Evolutionary conservation across 2,797 vertebrate genomes (phyloP), one percentile per base, ranked within the genome.

Genomic region (Danionella dracula): DNA sequence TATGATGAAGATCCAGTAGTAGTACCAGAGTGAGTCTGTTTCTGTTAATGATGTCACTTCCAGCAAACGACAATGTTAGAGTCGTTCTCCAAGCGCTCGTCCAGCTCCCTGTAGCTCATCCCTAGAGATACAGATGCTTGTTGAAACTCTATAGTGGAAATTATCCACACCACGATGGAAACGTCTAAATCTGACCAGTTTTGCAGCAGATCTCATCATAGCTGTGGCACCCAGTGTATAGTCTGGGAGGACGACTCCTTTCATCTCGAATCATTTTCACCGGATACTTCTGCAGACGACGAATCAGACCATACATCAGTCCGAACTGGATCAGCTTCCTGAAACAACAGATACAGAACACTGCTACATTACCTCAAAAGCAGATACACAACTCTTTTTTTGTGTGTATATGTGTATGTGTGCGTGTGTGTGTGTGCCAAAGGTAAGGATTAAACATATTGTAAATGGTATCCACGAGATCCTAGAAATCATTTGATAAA

Each of bases 191-290:
- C 81, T 34, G 84, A 91, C 97, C 97, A 0, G 96, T 99, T 86
- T 99, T 99, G 82, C 97, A 99, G 89, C 97, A 99, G 83, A 99
- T 99, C 83, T 99, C 95, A 32, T 99, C 97, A 0, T 97, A 99
- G 84, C 96, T 98, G 75, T 99, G 97, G 59, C 93, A 95, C 20
- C 97, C 97, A 0, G 96, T 98, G 58, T 93, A 99, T 13, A 99
- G 92, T 9, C 93, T 90, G 11, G 95, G 94, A 0, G 90, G 92
- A 53, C 90, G 90, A 81, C 91, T 94, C 48, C 89, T 87, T 63
- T 97, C 94, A 0, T 98, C 95, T 0, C 86, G 88, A 0, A 87
- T 72, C 0, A 96, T 87, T 77, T 97, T 96, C 34, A 99, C 94
- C 0, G 97, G 97, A 70, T 97, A 99, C 61, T 99, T 99, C 82